Conservation (phyloP, 64 coral and sea anemone species). For the Montipora cactus region DNA sequence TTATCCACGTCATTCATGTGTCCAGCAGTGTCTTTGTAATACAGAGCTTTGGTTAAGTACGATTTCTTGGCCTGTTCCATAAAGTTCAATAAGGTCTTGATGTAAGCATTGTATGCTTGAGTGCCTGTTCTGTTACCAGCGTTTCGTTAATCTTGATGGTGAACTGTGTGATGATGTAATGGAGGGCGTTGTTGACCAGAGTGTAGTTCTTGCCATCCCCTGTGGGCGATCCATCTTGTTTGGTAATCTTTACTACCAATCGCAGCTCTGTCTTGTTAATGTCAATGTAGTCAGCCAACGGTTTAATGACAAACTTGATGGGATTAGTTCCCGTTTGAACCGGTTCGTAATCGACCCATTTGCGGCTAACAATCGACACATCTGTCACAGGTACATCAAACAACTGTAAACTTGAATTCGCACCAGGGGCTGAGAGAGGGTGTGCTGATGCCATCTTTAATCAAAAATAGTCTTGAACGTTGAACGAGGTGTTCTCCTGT, state of each 20-base stretch:
- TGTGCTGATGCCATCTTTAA: no score
- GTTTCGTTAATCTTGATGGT: slow-evolving; percentile 67
- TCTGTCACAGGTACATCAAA: slow-evolving; percentile 18
- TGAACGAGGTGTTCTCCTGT: not conserved
- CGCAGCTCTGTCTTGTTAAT: no score
- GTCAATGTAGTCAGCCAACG: slow-evolving; percentile 38
- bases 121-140: slow-evolving; percentile 18
- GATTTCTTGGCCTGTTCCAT: slow-evolving; percentile 33
- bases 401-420: no score
- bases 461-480: no score
- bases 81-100: slow-evolving; percentile 52
- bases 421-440: no score
- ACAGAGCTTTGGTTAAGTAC: slow-evolving; percentile 18
- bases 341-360: slow-evolving; percentile 44
- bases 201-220: not conserved
- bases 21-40: slow-evolving; percentile 38
- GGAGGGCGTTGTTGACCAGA: slow-evolving; percentile 56
- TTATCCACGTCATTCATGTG: slow-evolving; percentile 2
- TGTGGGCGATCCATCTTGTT: not conserved
- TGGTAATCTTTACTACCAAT: slow-evolving; percentile 31
- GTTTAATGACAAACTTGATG: slow-evolving; percentile 31
- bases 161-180: slow-evolving; percentile 65
- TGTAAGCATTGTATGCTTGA: slow-evolving; percentile 62
- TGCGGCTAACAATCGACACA: slow-evolving; percentile 9
- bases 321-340: slow-evolving; percentile 70